Evolutionary conservation across 2,113 vertebrate genomes (phyloP).

Genomic region (Alethe castanea): DNA sequence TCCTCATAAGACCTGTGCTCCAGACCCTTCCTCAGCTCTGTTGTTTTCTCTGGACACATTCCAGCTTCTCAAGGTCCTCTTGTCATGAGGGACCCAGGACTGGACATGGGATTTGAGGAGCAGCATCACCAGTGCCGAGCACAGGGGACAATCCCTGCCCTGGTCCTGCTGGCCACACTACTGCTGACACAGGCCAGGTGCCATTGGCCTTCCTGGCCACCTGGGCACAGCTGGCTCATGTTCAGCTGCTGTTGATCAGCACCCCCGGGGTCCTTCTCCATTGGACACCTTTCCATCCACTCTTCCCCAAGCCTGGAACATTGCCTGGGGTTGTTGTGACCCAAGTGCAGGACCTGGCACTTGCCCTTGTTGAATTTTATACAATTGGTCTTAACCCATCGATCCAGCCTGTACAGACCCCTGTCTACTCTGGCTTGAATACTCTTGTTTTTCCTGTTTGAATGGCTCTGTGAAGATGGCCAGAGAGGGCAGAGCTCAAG

Average conservation of each 20-base stretch:
- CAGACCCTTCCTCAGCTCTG: neutral
- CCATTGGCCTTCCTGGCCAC: neutral
- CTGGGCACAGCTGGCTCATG: no score
- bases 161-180: neutral
- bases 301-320: neutral
- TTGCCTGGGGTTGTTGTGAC: neutral
- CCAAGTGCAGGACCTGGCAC: neutral
- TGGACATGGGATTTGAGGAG: neutral
- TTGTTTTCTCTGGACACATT: rapidly evolving
- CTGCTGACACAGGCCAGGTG: neutral
- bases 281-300: neutral
- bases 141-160: neutral
- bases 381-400: rapidly evolving
- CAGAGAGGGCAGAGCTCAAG: neutral
- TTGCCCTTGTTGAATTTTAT: neutral
- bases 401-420: neutral
- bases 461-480: neutral
- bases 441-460: neutral
- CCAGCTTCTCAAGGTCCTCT: neutral
- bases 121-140: rapidly evolving
- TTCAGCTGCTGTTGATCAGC: neutral
- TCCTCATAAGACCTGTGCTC: neutral
- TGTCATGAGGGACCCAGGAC: neutral
- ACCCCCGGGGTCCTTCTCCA: neutral
- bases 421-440: neutral